Percentiles rank a stretch among this genome's conserved stretches.
Conservation (phyloP, 2,797 vertebrate genomes). For the Falco columbarius region DNA sequence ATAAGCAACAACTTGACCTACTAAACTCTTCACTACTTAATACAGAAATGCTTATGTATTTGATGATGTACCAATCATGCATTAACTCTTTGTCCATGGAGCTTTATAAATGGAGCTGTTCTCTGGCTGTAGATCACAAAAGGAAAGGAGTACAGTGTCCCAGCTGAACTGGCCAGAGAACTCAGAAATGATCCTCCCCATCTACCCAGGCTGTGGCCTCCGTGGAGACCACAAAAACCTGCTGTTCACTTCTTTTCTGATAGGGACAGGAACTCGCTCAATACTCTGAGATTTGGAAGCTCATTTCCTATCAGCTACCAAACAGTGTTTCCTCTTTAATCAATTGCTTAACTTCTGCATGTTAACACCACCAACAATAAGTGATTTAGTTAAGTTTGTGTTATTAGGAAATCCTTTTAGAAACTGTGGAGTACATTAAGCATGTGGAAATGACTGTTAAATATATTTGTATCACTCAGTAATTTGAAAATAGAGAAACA, state of each 20-base stretch:
- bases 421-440: background rate
- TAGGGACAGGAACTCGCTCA: background rate
- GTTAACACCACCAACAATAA: background rate
- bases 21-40: background rate
- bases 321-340: constrained; percentile 5
- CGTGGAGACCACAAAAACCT: background rate
- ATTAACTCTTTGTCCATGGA: background rate
- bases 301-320: background rate
- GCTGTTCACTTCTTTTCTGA: background rate
- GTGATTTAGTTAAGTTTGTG: background rate
- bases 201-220: background rate
- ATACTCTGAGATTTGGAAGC: background rate
- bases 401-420: constrained; percentile 4
- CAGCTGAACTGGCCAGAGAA: background rate
- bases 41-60: background rate
- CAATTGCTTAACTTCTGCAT: background rate
- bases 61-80: background rate
- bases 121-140: background rate
- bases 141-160: background rate
- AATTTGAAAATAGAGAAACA: constrained; percentile 30
- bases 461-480: constrained; percentile 23
- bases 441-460: constrained; percentile 2
- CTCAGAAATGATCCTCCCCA: background rate
- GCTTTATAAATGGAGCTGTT: background rate
- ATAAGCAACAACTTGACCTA: background rate